Conservation (phyloP, 2,797 vertebrate species). For the Myripristis murdjan region DNA sequence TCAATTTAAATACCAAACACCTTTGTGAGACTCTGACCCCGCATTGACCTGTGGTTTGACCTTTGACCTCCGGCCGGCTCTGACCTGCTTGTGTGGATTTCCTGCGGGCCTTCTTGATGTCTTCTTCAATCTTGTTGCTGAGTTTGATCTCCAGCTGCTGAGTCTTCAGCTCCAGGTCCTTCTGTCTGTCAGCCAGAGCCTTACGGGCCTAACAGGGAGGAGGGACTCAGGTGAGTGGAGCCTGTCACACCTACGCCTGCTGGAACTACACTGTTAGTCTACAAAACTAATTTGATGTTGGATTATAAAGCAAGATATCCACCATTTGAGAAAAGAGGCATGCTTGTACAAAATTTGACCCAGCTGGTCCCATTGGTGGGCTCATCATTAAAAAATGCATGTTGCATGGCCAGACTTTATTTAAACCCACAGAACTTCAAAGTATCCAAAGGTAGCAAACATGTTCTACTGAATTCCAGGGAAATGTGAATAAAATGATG, state of each 20-base stretch:
- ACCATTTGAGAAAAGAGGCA: no score
- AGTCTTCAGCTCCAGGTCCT: conserved; percentile 96
- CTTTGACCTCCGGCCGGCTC: conserved; percentile 59
- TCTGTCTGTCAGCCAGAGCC: conserved; percentile 94
- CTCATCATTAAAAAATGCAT: no score
- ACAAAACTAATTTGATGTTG: no score
- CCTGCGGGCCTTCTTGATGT: conserved; percentile 97
- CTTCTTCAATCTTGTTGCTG: conserved; percentile 96
- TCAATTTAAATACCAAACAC: conserved; percentile 41
- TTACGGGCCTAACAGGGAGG: conserved; percentile 89
- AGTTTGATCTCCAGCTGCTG: conserved; percentile 97
- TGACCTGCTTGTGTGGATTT: conserved; percentile 99
- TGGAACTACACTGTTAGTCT: no score
- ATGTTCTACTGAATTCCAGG: no score
- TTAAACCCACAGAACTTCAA: no score
- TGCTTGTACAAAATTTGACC: no score
- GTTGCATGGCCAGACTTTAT: no score
- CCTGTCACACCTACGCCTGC: conserved; percentile 1
- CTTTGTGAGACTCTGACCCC: conserved; percentile 8
- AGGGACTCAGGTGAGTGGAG: not conserved
- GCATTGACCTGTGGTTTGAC: conserved; percentile 5
- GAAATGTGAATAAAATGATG: no score
- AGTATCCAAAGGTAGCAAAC: no score
- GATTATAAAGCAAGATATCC: not conserved
- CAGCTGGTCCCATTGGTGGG: no score